phyloP scores from a whole-genome alignment of 2,888 invertebrate genomes.

The Tipula helvola region DNA sequence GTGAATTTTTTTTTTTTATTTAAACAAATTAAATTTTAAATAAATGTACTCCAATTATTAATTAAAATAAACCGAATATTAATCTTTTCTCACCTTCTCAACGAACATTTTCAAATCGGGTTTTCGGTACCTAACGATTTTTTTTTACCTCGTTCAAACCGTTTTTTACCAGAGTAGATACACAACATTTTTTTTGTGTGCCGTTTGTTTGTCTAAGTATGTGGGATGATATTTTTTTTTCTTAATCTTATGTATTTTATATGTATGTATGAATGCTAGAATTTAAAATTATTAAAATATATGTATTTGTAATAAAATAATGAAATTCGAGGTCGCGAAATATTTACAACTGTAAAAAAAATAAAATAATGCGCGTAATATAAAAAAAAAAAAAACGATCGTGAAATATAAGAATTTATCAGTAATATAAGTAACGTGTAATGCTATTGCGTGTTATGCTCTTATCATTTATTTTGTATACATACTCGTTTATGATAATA shows the following conservation, averaged over 20 bases:
- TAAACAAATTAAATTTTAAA: background rate
- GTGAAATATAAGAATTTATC: background rate
- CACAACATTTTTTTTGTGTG: background rate
- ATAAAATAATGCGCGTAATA: background rate
- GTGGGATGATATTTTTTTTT: background rate
- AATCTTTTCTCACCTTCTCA: background rate
- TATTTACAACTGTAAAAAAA: background rate
- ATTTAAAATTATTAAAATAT: background rate
- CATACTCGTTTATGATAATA: background rate
- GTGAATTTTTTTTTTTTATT: background rate
- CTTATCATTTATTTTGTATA: background rate
- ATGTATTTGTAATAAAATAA: background rate
- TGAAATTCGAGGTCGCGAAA: background rate
- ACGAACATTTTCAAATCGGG: background rate
- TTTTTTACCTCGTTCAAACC: background rate
- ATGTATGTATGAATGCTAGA: background rate
- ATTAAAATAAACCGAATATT: background rate
- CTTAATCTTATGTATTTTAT: background rate
- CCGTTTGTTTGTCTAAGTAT: background rate
- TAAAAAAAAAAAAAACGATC: background rate
- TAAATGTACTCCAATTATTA: background rate
- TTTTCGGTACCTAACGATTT: background rate
- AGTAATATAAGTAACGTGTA: background rate
- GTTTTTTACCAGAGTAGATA: background rate
- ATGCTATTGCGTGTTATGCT: background rate